Base-by-base conservation (phyloP, 2,797 vertebrate species). In the Falco peregrinus region DNA sequence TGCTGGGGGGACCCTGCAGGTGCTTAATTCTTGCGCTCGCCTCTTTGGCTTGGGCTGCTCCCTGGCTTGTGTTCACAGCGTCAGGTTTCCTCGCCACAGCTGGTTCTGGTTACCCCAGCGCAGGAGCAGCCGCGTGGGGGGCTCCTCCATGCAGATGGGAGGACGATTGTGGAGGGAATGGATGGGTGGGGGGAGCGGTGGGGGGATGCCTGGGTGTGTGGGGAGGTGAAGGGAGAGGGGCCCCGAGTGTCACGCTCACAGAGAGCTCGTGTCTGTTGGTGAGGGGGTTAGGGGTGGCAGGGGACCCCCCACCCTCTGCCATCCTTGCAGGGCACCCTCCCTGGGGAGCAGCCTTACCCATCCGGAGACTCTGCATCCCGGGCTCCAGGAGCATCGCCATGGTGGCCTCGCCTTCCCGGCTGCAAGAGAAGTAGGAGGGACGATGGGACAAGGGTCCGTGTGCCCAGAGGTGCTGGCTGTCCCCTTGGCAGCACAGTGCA, bases 361-460 rank as follows among this genome's bases (percentile, higher is more conserved):
- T 89, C 39, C 95, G 97, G 43, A 98, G 98, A 41, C 96, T 97
- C 93, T 97, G 98, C 71, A 97, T 91, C n/a, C 93, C 96, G 13
- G 98, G 94, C 73, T 98, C 98, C 16, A 98, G 97, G 5, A 98
- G 94, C 43, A 96, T 92, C 24, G 98, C 96, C 98, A 98, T 98
- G 93, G 91, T 90, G 31, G 63, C 74, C 81, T 81, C 31, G 10
- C 78, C 26, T 37, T 51, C 50, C 70, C 29, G 7, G 31, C 85
- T 89, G 93, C 9, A 63, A 77, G 82, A 48, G 29, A 28, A 61
- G 50, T 20, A 61, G 41, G 17, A 28, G 18, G 9, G n/a, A 41
- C 0, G 2, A 6, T 64, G 39, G 48, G 54, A 67, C 0, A 1
- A 13, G 85, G 0, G n/a, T 13, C 65, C 16, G 2, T 0, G 39